These are phyloP conservation scores for Melanogrammus aeglefinus DNA, from an alignment of 2,797 vertebrate genomes.

Conservation along the genomic window DNA sequence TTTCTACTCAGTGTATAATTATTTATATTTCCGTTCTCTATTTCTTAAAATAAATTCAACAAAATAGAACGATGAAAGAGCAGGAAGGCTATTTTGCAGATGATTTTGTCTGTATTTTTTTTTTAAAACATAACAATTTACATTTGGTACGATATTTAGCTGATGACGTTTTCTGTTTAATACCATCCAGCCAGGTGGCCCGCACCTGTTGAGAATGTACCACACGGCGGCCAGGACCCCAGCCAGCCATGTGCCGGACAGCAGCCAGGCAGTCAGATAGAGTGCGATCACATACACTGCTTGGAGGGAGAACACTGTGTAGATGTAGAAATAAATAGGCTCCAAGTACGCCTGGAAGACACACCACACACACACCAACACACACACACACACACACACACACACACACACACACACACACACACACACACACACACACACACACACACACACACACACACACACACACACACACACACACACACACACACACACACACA, in stretches of 20 bases:
- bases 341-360: conserved; percentile 85
- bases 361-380: conserved; percentile 36
- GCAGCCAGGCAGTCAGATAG: conserved; percentile 92
- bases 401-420: conserved; percentile 4
- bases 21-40: not conserved
- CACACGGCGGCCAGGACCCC: conserved; percentile 85
- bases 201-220: conserved; percentile 94
- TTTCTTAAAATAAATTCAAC: not conserved
- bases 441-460: conserved; percentile 32
- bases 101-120: too few relatives aligned
- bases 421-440: conserved; percentile 24
- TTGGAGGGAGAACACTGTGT: conserved; percentile 94
- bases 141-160: not conserved
- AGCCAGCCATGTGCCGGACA: conserved; percentile 92
- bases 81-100: not conserved
- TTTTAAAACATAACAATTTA: not conserved
- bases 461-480: conserved; percentile 8
- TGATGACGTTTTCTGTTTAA: not conserved
- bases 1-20: not conserved
- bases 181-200: conserved; percentile 7
- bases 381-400: conserved; percentile 29
- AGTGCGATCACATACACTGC: conserved; percentile 89
- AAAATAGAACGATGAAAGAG: not conserved
- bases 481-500: conserved; percentile 16
- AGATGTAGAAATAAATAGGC: conserved; percentile 98